Conservation (phyloP, 2,797 vertebrate species). For the Falco berigora region DNA sequence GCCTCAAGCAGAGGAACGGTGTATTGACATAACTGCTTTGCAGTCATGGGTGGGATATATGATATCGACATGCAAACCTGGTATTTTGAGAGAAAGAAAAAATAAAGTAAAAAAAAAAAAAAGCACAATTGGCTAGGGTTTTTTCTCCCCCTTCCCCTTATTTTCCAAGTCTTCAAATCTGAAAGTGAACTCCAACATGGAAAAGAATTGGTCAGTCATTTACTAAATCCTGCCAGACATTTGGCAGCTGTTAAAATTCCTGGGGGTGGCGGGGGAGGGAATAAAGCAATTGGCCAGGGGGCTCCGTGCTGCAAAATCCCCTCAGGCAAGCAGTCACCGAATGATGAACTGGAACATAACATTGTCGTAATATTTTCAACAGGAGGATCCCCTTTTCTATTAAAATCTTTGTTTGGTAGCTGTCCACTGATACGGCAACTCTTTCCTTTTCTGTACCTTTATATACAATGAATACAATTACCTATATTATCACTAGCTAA, state of each 20-base stretch:
- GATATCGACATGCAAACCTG: not conserved
- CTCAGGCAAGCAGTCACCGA: not conserved
- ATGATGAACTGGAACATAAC: not conserved
- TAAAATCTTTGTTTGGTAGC: not conserved
- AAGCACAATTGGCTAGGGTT: not conserved
- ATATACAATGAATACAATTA: not conserved
- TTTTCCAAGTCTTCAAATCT: not conserved
- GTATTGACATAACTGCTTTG: not conserved
- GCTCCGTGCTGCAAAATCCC: slow-evolving; percentile 26
- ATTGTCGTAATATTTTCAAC: not conserved
- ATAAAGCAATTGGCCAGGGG: slow-evolving; percentile 26
- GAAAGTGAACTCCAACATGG: slow-evolving; percentile 24
- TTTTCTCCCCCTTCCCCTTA: not conserved
- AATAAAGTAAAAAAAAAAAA: not conserved
- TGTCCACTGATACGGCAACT: not conserved
- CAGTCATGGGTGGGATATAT: not conserved
- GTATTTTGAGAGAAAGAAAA: not conserved
- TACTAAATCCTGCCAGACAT: slow-evolving; percentile 61
- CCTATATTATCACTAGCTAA: not conserved
- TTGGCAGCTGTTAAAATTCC: slow-evolving; percentile 69
- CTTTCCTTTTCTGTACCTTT: not conserved
- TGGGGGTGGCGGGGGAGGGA: not conserved
- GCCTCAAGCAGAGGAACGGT: not conserved
- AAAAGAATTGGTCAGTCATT: slow-evolving; percentile 38
- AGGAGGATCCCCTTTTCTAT: not conserved